Percentiles rank a stretch among this genome's conserved stretches.
Evolutionary conservation across 1,140 invertebrate species (phyloP).

Genomic region (Atta colombica): DNA sequence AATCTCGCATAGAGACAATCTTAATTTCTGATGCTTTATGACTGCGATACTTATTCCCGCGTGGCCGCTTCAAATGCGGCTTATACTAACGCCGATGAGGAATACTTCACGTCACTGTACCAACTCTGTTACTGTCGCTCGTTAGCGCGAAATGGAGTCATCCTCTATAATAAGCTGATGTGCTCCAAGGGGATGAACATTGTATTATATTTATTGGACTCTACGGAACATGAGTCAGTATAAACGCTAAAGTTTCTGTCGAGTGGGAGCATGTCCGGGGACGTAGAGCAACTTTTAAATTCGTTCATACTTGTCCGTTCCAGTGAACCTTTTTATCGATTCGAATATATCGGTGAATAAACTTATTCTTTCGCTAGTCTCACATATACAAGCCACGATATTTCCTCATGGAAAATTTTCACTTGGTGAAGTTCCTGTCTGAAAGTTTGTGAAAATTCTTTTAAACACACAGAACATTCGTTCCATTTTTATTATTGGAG

Average conservation of each 20-base stretch:
- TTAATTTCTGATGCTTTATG: slow-evolving; percentile 40
- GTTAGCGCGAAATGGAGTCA: slow-evolving; percentile 5
- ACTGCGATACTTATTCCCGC: background rate
- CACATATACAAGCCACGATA: background rate
- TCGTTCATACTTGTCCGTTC: slow-evolving; percentile 11
- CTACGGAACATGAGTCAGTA: background rate
- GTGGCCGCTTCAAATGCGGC: slow-evolving; percentile 11
- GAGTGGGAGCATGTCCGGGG: background rate
- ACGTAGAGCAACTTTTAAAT: slow-evolving; percentile 47
- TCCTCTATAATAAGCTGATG: slow-evolving; percentile 17
- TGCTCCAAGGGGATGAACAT: background rate
- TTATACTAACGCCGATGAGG: background rate
- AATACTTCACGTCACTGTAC: background rate
- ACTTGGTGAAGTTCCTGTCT: background rate
- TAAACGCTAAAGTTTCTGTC: slow-evolving; percentile 36
- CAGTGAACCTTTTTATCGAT: slow-evolving; percentile 22
- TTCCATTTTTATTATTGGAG: background rate
- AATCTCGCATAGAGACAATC: background rate
- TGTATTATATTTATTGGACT: slow-evolving; percentile 40
- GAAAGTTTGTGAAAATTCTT: background rate
- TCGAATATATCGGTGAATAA: background rate
- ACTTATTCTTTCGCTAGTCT: background rate
- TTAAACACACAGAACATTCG: background rate
- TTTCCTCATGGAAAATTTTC: background rate
- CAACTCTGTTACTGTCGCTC: background rate